Base-by-base conservation (phyloP, 2,797 vertebrate species). In the Acanthiza pusilla region DNA sequence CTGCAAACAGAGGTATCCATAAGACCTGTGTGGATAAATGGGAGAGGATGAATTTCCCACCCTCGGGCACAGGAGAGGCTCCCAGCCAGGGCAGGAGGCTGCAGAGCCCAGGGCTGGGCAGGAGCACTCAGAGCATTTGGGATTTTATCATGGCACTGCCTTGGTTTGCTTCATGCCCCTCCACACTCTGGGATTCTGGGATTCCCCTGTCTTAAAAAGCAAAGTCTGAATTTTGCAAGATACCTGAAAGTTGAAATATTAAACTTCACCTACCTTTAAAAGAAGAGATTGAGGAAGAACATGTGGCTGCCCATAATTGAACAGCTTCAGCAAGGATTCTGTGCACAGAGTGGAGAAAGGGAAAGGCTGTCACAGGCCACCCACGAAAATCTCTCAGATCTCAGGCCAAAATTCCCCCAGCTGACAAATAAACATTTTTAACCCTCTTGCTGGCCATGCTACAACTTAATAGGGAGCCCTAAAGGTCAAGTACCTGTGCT, bases 381-480 rank as follows among this genome's bases (percentile, higher is more conserved):
- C n/a, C 66, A 15, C n/a, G 48, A 51, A 76, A 73, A 9, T 0
- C 3, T 26, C 48, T 76, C 63, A 65, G 57, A 80, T 50, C 71
- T 51, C 53, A 48, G 67, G 58, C 76, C n/a, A 60, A 23, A 43
- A 45, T 13, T 38, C 40, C 48, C 55, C 45, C 19, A 26, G 16
- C 29, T 18, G n/a, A 16, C 40, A 73, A 72, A 89, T 12, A 48
- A 70, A 27, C 5, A 15, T 8, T 43, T 89, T 30, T 30, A 79
- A n/a, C 30, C 61, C 86, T 57, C 51, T 57, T 32, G 11, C 30
- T 40, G 70, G 51, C 19, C 38, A 3, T 9, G 30, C 27, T 8
- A 2, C 36, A 13, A 8, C 1, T 2, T 17, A 6, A 36, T 3
- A 25, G 5, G 7, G 16, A 50, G 8, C 29, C 40, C 55, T 43